A percentile compares a stretch with the other conserved stretches of the same genome.
phyloP scores from a whole-genome alignment of 1,140 invertebrate genomes.

The Ceratitis capitata region DNA sequence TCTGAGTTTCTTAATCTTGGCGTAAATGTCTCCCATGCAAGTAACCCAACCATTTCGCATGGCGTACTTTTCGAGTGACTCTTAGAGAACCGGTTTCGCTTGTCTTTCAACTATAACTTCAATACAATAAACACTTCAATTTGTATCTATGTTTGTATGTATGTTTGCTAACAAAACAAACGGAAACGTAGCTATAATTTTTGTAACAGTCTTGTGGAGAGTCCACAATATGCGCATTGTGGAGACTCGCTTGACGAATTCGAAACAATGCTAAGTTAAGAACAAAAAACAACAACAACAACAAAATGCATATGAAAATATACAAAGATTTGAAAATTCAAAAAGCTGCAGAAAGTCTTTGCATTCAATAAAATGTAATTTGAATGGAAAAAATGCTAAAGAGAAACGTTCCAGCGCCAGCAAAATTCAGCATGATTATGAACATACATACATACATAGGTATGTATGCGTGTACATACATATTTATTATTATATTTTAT shows the following conservation, averaged over 20 bases:
- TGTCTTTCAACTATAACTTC: neutral
- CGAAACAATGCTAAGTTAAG: neutral
- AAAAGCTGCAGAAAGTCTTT: neutral
- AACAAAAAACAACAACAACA: neutral
- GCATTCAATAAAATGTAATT: neutral
- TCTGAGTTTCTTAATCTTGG: no score
- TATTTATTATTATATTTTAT: no score
- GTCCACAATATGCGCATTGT: neutral
- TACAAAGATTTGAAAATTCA: neutral
- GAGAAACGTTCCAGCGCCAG: neutral
- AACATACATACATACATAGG: neutral
- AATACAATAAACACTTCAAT: neutral
- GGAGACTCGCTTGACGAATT: neutral
- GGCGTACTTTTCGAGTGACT: neutral
- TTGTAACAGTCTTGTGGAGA: slow-evolving; percentile 2
- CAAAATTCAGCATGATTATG: no score
- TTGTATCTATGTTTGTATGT: no score
- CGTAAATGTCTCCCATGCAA: no score
- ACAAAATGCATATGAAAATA: neutral
- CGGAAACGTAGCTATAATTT: slow-evolving; percentile 4
- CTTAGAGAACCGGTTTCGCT: slow-evolving; percentile 28
- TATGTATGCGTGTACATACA: slow-evolving; percentile 22
- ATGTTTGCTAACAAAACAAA: neutral
- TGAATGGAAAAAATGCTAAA: neutral
- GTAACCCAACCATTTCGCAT: neutral